Evolutionary conservation across 2,888 invertebrate species (phyloP).

Genomic region (Papilio gigon): DNA sequence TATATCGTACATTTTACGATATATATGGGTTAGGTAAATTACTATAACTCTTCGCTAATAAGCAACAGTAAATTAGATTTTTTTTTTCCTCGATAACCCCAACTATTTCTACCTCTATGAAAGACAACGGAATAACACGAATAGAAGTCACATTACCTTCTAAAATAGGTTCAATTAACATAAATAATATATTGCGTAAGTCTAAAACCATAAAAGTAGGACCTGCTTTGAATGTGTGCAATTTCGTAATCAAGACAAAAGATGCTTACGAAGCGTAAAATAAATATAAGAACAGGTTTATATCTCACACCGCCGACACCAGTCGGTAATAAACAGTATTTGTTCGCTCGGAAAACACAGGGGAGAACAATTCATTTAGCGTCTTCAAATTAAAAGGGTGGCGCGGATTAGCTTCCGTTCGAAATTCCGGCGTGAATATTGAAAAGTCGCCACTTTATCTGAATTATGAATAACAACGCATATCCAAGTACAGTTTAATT

Average conservation of each 20-base stretch:
- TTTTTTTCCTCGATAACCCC: no score
- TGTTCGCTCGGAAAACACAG: constrained; percentile 33
- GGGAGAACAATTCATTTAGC: constrained; percentile 36
- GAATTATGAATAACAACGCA: constrained; percentile 32
- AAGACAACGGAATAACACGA: neutral
- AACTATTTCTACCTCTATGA: no score
- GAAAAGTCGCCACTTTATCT: constrained; percentile 27
- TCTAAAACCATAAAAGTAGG: neutral
- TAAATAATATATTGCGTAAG: neutral
- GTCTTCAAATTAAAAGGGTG: constrained; percentile 37
- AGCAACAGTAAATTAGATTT: no score
- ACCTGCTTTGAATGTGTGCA: neutral
- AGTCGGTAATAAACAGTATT: constrained; percentile 32
- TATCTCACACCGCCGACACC: constrained; percentile 3
- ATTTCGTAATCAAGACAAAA: neutral
- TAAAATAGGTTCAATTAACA: neutral
- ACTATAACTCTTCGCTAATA: no score
- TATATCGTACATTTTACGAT: neutral
- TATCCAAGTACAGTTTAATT: constrained; percentile 21
- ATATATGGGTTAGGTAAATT: no score
- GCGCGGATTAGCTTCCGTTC: constrained; percentile 31
- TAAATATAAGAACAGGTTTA: constrained; percentile 6
- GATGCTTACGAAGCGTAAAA: constrained; percentile 6
- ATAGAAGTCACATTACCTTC: neutral
- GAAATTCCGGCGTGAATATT: constrained; percentile 38